Percentiles rank a stretch among this genome's conserved stretches.
These are phyloP conservation scores for Embidobia sp. DNA, from an alignment of 2,888 invertebrate species.

Conservation along the genomic window DNA sequence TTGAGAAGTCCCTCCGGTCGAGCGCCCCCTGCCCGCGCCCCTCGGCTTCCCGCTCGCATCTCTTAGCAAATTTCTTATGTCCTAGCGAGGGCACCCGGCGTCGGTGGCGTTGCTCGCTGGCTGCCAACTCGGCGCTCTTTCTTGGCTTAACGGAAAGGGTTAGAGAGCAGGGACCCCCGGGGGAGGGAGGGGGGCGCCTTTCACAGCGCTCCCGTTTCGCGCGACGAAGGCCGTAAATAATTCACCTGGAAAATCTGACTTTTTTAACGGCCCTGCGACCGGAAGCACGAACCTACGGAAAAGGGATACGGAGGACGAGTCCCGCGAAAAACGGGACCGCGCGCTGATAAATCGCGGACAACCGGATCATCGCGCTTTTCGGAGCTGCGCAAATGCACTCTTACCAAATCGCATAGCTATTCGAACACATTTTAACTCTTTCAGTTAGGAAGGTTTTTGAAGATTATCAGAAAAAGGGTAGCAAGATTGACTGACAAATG, in stretches of 20 bases:
- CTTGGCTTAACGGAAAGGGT: constrained; percentile 63
- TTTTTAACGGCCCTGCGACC: constrained; percentile 67
- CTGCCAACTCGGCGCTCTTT: constrained; percentile 42
- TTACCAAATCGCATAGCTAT: too few relatives aligned
- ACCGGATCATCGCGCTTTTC: constrained; percentile 2
- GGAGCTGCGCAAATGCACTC: too few relatives aligned
- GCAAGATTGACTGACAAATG: too few relatives aligned
- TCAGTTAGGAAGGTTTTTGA: too few relatives aligned
- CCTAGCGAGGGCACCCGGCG: constrained; percentile 73
- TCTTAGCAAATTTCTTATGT: constrained; percentile 80
- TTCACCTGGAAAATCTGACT: constrained; percentile 75
- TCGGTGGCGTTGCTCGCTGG: constrained; percentile 56
- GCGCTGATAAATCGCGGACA: constrained; percentile 11
- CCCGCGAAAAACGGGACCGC: constrained; percentile 42
- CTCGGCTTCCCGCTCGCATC: constrained; percentile 75
- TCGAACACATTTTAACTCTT: too few relatives aligned
- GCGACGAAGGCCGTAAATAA: constrained; percentile 68
- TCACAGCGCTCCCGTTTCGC: constrained; percentile 72
- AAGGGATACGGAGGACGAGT: constrained; percentile 35
- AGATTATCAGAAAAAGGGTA: too few relatives aligned
- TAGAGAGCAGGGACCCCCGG: constrained; percentile 63
- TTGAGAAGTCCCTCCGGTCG: constrained; percentile 52
- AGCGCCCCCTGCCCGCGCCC: constrained; percentile 61
- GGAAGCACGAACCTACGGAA: constrained; percentile 58
- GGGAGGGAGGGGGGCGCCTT: constrained; percentile 60